Conservation (phyloP, 2,113 vertebrate genomes). For the Tenebrosternarchus preto region DNA sequence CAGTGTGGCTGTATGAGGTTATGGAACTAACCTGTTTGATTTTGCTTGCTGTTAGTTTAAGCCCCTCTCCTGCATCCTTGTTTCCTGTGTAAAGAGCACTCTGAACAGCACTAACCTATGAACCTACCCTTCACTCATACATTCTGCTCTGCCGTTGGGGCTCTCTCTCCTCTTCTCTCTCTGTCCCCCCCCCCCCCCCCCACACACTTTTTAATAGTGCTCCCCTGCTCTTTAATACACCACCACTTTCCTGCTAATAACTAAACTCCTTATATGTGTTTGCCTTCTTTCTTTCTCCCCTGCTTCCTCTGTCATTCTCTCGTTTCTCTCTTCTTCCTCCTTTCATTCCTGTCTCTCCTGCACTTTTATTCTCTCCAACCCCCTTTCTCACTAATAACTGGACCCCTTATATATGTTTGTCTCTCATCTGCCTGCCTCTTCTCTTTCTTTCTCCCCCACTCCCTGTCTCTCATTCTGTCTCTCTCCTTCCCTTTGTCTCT, state of each 20-base stretch:
- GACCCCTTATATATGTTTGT: constrained; percentile 56
- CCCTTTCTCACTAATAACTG: constrained; percentile 16
- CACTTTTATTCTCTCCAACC: constrained; percentile 4
- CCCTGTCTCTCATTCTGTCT: background rate
- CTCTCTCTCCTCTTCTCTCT: too few species aligned
- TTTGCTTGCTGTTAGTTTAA: constrained; percentile 49
- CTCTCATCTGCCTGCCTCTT: too few species aligned
- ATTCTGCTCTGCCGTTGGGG: constrained; percentile 5
- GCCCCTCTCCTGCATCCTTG: constrained; percentile 36
- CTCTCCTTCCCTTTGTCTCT: constrained; percentile 61
- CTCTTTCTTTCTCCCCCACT: constrained; percentile 25
- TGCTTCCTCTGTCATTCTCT: too few species aligned
- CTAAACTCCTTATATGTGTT: constrained; percentile 54
- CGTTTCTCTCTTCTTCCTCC: constrained; percentile 64
- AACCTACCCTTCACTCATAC: constrained; percentile 38
- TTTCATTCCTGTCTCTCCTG: too few species aligned
- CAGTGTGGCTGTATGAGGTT: constrained; percentile 43
- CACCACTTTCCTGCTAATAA: constrained; percentile 59
- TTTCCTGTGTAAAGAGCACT: constrained; percentile 28
- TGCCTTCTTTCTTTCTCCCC: constrained; percentile 37
- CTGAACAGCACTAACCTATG: constrained; percentile 47
- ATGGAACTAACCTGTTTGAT: constrained; percentile 42
- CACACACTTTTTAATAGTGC: constrained; percentile 61
- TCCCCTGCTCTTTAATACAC: constrained; percentile 54
- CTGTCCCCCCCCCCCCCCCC: too few species aligned